These are phyloP conservation scores for Gibbula magus DNA, from an alignment of 2,888 invertebrate species.

Conservation along the genomic window DNA sequence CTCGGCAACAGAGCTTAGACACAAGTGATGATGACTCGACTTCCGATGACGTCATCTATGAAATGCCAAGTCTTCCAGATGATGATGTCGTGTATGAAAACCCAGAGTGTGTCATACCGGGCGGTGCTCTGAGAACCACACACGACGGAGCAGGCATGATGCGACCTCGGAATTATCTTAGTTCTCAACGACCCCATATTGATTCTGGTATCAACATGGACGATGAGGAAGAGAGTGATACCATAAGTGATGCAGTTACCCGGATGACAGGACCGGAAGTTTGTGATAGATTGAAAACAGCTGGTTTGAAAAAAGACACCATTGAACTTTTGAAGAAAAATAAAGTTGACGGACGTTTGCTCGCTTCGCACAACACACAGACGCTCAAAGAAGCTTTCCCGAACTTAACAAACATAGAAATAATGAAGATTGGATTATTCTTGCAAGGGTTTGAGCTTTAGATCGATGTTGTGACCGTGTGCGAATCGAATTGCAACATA, in stretches of 20 bases:
- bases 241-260: background rate
- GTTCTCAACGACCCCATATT: constrained; percentile 14
- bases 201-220: constrained; percentile 22
- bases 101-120: background rate
- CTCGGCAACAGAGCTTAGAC: no score
- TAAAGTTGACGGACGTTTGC: constrained; percentile 47
- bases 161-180: background rate
- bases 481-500: no score
- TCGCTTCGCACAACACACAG: constrained; percentile 43
- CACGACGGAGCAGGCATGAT: background rate
- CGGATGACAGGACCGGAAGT: constrained; percentile 44
- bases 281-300: constrained; percentile 37
- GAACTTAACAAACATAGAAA: constrained; percentile 50
- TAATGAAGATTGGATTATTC: constrained; percentile 58
- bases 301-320: constrained; percentile 49
- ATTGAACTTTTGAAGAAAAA: constrained; percentile 41
- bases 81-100: background rate
- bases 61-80: background rate
- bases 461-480: no score
- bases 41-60: background rate
- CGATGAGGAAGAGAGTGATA: background rate
- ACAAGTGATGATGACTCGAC: background rate
- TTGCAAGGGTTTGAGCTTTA: constrained; percentile 50
- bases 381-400: constrained; percentile 46
- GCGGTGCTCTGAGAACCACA: background rate